Base-by-base conservation (phyloP, 2,888 invertebrate species). In the Desoria tigrina region DNA sequence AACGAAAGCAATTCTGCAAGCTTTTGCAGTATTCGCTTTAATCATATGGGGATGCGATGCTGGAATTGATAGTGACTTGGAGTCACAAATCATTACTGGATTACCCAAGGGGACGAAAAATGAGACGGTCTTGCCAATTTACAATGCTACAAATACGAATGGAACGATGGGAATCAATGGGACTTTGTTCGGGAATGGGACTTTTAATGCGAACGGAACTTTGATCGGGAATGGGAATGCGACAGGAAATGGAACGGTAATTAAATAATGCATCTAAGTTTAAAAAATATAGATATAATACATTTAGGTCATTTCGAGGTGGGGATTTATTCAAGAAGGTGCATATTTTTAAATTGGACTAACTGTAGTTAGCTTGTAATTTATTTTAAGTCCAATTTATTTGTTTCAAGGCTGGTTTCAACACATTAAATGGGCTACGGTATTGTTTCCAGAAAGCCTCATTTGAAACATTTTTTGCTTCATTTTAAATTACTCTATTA, bases 1-100 rank as follows among this genome's bases (percentile, higher is more conserved):
- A 39, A 39, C 39, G 9, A 39, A 39, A 9, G 16, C 9, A 39
- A 39, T 18, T 18, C 45, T 45, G 45, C 45, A 18, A 45, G 16
- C 4, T 4, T 6, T 45, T 18, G 45, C 21, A 42, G 37, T 26
- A 32, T 18, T 28, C 14, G n/a, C 16, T 16, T 16, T 55, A 2
- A 26, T 28, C 3, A 28, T 21, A 7, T 59, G 23, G 11, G 39
- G 26, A 21, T 7, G 39, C 27, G 18, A 62, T 16, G 59, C 49
- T 39, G 66, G 62, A 23, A 56, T 63, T 9, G 21, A 71, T 11
- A 69, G 69, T 1, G 73, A 73, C 1, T 39, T 73, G 49, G 73
- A 73, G 56, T 42, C 68, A 28, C 73, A 73, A 63, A 71, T 73
- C 39, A 23, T 72, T 0, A 21, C 53, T 37, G 49, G 45, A 4